Evolutionary conservation across 1,140 invertebrate species (phyloP).

Genomic region (Cherax destructor): DNA sequence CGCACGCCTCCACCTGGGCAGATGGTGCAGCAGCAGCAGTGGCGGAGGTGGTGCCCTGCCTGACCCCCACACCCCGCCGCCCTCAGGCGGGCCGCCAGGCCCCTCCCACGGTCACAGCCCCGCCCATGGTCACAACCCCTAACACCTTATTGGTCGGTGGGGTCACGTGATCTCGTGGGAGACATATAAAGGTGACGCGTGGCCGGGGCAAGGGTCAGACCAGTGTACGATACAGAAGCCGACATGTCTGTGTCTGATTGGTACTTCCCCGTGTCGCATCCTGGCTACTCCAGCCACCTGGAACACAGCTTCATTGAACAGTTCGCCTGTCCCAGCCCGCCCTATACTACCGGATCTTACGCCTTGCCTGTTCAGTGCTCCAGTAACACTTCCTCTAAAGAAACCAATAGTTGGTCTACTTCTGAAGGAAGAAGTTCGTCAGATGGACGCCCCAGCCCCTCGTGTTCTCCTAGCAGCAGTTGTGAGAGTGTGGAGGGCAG

Average conservation of each 20-base stretch:
- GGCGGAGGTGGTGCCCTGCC: slow-evolving; percentile 42
- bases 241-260: slow-evolving; percentile 63
- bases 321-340: slow-evolving; percentile 24
- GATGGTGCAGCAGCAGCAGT: slow-evolving; percentile 42
- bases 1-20: slow-evolving; percentile 57
- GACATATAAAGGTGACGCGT: slow-evolving; percentile 62
- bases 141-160: slow-evolving; percentile 59
- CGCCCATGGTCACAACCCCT: slow-evolving; percentile 61
- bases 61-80: slow-evolving; percentile 59
- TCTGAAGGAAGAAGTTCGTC: slow-evolving; percentile 32
- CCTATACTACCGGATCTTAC: slow-evolving; percentile 51
- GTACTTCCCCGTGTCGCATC: slow-evolving; percentile 51
- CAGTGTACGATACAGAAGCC: slow-evolving; percentile 19
- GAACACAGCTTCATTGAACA: slow-evolving; percentile 44
- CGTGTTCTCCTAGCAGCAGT: slow-evolving; percentile 48
- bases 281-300: slow-evolving; percentile 40
- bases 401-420: slow-evolving; percentile 15
- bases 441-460: slow-evolving; percentile 49
- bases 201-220: slow-evolving; percentile 69
- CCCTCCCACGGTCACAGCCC: slow-evolving; percentile 56
- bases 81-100: slow-evolving; percentile 40
- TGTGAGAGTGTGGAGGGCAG: slow-evolving; percentile 53
- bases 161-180: slow-evolving; percentile 52
- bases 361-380: slow-evolving; percentile 39
- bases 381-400: slow-evolving; percentile 7